phyloP scores from a whole-genome alignment of 2,888 invertebrate species.

The Ommatoiulus sabulosus region DNA sequence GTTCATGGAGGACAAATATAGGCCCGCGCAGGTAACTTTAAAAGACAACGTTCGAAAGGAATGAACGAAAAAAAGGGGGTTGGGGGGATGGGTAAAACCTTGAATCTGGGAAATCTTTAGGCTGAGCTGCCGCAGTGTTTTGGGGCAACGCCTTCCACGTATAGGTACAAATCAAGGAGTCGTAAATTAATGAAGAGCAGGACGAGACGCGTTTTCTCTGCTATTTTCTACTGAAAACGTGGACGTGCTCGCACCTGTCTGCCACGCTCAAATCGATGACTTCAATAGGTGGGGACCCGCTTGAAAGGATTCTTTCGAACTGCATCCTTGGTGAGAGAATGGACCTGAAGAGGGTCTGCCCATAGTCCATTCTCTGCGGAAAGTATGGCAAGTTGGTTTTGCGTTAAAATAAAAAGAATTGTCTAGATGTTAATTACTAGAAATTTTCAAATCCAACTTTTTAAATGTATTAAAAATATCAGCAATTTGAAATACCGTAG shows the following conservation, averaged over 20 bases:
- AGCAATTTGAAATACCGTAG: too few species aligned
- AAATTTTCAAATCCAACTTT: too few species aligned
- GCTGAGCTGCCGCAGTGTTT: background rate
- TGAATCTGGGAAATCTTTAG: background rate
- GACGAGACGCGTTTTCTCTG: background rate
- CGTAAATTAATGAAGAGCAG: conserved; percentile 9
- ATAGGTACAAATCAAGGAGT: background rate
- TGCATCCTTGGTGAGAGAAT: background rate
- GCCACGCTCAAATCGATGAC: background rate
- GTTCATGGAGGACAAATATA: conserved; percentile 13
- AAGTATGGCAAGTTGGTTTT: too few species aligned
- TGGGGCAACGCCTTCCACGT: conserved; percentile 7
- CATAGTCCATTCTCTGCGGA: too few species aligned
- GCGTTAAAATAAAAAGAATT: too few species aligned
- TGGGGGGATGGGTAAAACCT: background rate
- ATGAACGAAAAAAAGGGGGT: background rate
- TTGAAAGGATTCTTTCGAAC: background rate
- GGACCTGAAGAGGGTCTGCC: too few species aligned
- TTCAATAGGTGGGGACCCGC: background rate
- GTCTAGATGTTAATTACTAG: too few species aligned
- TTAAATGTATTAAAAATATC: too few species aligned
- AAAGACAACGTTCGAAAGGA: background rate
- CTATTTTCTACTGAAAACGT: background rate
- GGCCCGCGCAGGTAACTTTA: background rate
- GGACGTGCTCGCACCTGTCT: conserved; percentile 1